phyloP scores from a whole-genome alignment of 2,888 invertebrate genomes.

The Eudasyphora cyanicolor region DNA sequence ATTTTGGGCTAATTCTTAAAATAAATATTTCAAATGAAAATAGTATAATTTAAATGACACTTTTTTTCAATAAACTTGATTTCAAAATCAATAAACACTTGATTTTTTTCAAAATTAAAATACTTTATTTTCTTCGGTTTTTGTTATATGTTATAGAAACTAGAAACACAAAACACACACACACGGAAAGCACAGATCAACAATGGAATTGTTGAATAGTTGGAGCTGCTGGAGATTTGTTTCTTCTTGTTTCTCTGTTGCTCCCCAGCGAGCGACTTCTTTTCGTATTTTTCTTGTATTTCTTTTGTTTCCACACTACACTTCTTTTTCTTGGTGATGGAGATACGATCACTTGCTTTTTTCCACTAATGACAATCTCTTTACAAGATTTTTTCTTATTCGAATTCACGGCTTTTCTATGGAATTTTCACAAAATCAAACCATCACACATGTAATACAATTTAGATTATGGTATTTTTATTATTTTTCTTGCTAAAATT shows the following conservation, averaged over 20 bases:
- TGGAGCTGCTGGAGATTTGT: constrained; percentile 49
- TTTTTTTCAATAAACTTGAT: constrained; percentile 12
- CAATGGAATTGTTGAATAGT: constrained; percentile 48
- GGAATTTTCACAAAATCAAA: neutral
- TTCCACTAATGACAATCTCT: neutral
- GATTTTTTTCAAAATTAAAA: constrained; percentile 4
- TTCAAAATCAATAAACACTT: constrained; percentile 32
- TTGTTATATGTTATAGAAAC: neutral
- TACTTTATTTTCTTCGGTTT: constrained; percentile 1
- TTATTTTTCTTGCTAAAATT: no score
- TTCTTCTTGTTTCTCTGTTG: constrained; percentile 36
- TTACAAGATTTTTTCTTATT: neutral
- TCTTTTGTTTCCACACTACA: constrained; percentile 35
- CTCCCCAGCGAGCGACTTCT: constrained; percentile 33
- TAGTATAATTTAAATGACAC: neutral
- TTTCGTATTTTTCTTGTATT: constrained; percentile 25
- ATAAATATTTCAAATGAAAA: neutral
- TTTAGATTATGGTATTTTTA: no score
- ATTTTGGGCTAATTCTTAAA: no score
- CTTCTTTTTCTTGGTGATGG: constrained; percentile 10
- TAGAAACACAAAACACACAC: constrained; percentile 2
- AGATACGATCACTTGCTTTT: constrained; percentile 57
- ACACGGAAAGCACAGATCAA: neutral
- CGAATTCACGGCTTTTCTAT: neutral
- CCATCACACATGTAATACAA: neutral